A percentile compares a stretch with the other conserved stretches of the same genome.
phyloP scores from a whole-genome alignment of 2,797 vertebrate species.

The Heteromormyrus szaboi region DNA sequence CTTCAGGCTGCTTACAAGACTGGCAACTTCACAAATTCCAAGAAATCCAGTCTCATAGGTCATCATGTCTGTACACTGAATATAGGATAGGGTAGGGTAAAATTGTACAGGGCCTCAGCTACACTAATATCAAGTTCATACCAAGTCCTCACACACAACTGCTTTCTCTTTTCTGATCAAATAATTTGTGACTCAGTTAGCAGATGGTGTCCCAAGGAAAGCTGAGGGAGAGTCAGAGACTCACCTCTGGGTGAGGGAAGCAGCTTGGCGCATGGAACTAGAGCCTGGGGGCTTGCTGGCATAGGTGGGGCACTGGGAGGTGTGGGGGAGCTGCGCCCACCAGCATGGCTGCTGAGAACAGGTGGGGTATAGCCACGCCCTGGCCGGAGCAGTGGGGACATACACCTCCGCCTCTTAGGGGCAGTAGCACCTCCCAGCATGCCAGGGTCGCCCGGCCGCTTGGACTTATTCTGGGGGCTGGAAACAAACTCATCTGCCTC shows the following conservation, averaged over 20 bases:
- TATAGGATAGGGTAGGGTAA: neutral
- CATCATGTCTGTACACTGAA: neutral
- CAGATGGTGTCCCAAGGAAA: neutral
- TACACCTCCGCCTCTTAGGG: slow-evolving; percentile 83
- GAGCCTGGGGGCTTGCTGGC: neutral
- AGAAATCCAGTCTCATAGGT: neutral
- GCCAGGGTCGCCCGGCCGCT: slow-evolving; percentile 76
- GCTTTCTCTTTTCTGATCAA: neutral
- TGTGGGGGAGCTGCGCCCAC: slow-evolving; percentile 34
- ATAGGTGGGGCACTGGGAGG: neutral
- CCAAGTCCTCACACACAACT: neutral
- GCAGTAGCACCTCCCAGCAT: slow-evolving; percentile 66
- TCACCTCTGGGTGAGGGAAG: slow-evolving; percentile 59
- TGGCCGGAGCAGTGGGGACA: slow-evolving; percentile 82
- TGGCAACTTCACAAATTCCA: neutral
- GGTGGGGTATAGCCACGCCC: slow-evolving; percentile 72
- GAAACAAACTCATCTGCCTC: slow-evolving; percentile 73
- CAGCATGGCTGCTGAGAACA: slow-evolving; percentile 51
- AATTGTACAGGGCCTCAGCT: neutral
- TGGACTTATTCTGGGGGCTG: slow-evolving; percentile 81
- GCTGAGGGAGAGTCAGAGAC: slow-evolving; percentile 9
- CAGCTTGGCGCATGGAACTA: slow-evolving; percentile 52
- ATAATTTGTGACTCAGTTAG: neutral
- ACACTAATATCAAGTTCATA: neutral
- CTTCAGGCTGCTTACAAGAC: neutral